Percentiles rank a stretch among this genome's conserved stretches.
phyloP scores from a whole-genome alignment of 2,113 vertebrate species.

The Nibea albiflora region DNA sequence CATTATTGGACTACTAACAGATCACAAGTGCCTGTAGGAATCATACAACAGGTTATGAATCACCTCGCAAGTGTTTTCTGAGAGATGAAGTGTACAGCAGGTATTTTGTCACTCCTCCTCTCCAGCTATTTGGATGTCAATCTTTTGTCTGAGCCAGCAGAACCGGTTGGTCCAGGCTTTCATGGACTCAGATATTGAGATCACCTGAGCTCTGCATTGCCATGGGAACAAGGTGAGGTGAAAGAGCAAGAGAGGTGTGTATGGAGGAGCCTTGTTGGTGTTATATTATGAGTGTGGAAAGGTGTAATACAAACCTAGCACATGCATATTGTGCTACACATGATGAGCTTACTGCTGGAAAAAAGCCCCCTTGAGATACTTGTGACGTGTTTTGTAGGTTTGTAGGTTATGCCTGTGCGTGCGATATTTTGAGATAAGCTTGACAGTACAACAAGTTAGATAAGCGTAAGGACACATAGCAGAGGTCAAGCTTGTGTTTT shows the following conservation, averaged over 20 bases:
- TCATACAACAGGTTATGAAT: constrained; percentile 9
- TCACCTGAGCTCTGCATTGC: constrained; percentile 61
- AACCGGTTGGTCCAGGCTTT: constrained; percentile 78
- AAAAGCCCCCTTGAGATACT: background rate
- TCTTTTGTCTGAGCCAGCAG: constrained; percentile 76
- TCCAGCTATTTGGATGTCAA: constrained; percentile 69
- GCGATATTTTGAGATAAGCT: background rate
- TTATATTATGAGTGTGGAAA: background rate
- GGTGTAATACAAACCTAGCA: background rate
- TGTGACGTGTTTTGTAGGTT: background rate
- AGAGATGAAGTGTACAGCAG: constrained; percentile 36
- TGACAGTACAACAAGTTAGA: background rate
- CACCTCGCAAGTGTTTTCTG: constrained; percentile 4
- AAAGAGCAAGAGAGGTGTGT: constrained; percentile 34
- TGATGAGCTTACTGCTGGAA: background rate
- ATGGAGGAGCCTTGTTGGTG: background rate
- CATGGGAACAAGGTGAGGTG: constrained; percentile 62
- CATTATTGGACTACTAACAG: background rate
- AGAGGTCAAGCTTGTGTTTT: too few relatives aligned
- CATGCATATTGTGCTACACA: background rate
- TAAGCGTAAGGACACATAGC: background rate
- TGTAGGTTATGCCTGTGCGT: background rate
- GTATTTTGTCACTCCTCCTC: constrained; percentile 72
- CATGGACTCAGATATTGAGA: constrained; percentile 64
- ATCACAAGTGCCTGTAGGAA: background rate